phyloP scores from a whole-genome alignment of 1,140 invertebrate genomes.

The Zophobas morio region DNA sequence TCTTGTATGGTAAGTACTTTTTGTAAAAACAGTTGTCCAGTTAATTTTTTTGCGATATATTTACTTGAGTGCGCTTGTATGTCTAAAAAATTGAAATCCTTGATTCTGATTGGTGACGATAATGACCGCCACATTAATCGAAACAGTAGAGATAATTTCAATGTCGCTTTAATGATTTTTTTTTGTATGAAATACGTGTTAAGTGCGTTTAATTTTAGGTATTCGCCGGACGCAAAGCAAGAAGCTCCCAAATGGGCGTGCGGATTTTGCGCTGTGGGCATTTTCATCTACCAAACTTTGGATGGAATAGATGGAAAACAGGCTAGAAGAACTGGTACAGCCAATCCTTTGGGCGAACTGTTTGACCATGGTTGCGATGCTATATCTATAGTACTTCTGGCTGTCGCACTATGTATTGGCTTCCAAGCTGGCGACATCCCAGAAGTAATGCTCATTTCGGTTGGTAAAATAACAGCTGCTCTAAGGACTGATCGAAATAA shows the following conservation, averaged over 20 bases:
- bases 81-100: no score
- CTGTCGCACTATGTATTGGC: constrained; percentile 92
- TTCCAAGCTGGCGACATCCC: constrained; percentile 93
- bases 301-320: constrained; percentile 99
- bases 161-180: no score
- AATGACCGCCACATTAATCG: no score
- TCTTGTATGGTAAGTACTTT: constrained; percentile 83
- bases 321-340: constrained; percentile 93
- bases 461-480: constrained; percentile 53
- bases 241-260: constrained; percentile 94
- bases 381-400: constrained; percentile 96
- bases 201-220: constrained; percentile 67
- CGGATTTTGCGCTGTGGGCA: constrained; percentile 90
- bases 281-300: constrained; percentile 98
- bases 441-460: constrained; percentile 94
- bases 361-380: constrained; percentile 99
- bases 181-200: no score
- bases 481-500: background rate
- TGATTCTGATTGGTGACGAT: no score
- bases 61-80: no score
- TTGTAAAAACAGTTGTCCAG: no score
- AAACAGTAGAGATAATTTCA: no score
- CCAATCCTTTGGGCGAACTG: constrained; percentile 96
- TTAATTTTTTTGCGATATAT: no score
- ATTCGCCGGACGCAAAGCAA: constrained; percentile 75